Conservation (phyloP, 2,113 vertebrate genomes). For the Rousettus leschenaultii region DNA sequence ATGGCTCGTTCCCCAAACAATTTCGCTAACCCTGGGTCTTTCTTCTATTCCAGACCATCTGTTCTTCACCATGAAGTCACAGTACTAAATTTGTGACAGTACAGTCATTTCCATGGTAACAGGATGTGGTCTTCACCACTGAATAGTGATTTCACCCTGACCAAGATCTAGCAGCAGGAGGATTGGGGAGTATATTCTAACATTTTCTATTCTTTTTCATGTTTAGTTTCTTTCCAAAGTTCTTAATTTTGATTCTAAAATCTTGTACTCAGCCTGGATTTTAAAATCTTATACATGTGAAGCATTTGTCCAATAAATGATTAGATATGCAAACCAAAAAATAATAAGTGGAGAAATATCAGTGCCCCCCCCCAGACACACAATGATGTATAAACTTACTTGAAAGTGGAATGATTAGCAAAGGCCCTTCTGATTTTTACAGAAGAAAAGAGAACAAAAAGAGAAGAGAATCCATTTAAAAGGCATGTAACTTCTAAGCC, state of each 20-base stretch:
- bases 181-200: neutral
- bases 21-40: constrained; percentile 14
- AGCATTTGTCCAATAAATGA: constrained; percentile 24
- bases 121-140: constrained; percentile 31
- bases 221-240: constrained; percentile 22
- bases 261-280: neutral
- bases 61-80: constrained; percentile 54
- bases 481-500: constrained; percentile 45
- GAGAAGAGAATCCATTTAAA: constrained; percentile 21
- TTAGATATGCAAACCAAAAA: neutral
- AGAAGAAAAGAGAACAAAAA: constrained; percentile 30
- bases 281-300: constrained; percentile 10
- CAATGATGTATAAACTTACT: neutral
- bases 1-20: neutral
- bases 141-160: constrained; percentile 42
- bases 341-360: neutral
- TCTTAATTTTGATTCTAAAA: constrained; percentile 37
- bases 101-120: constrained; percentile 69
- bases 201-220: constrained; percentile 27
- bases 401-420: neutral
- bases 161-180: neutral
- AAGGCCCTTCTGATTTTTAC: neutral
- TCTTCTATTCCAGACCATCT: constrained; percentile 54
- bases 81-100: constrained; percentile 61
- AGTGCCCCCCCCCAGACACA: neutral